Percentiles rank a stretch among this genome's conserved stretches.
phyloP scores from a whole-genome alignment of 2,113 vertebrate species.

The Desmodus rotundus region DNA sequence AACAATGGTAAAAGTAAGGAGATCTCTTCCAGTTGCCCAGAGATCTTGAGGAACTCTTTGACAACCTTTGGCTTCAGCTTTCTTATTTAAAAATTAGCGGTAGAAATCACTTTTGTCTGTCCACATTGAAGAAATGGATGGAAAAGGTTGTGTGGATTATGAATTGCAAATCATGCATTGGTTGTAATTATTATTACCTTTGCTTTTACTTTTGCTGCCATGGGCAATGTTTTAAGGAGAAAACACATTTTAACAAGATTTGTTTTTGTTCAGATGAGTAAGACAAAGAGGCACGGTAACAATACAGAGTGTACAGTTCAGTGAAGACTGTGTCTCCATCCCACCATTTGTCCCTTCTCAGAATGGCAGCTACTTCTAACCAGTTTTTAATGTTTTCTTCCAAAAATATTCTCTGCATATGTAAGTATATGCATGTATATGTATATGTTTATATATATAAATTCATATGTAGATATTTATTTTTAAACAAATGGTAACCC shows the following conservation, averaged over 20 bases:
- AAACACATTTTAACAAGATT: not conserved
- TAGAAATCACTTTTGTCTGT: not conserved
- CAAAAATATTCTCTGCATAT: not conserved
- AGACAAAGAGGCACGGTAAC: not conserved
- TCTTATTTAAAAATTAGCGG: not conserved
- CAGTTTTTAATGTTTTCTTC: not conserved
- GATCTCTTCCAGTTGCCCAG: not conserved
- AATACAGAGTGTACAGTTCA: not conserved
- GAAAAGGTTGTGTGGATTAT: not conserved
- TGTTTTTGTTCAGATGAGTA: not conserved
- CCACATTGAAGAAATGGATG: not conserved
- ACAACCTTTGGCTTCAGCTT: not conserved
- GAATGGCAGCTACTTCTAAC: constrained; percentile 3
- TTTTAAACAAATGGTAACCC: not conserved
- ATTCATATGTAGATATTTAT: not conserved
- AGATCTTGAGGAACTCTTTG: not conserved
- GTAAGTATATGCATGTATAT: not conserved
- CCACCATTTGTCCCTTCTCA: not conserved
- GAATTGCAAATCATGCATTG: not conserved
- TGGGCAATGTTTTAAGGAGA: not conserved
- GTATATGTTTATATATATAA: not conserved
- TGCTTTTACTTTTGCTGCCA: not conserved
- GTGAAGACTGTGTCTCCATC: not conserved
- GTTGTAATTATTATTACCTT: not conserved
- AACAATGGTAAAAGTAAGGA: not conserved